Percentiles rank a stretch among this genome's conserved stretches.
phyloP scores from a whole-genome alignment of 2,888 invertebrate genomes.

The Ennomos fuscantarius region DNA sequence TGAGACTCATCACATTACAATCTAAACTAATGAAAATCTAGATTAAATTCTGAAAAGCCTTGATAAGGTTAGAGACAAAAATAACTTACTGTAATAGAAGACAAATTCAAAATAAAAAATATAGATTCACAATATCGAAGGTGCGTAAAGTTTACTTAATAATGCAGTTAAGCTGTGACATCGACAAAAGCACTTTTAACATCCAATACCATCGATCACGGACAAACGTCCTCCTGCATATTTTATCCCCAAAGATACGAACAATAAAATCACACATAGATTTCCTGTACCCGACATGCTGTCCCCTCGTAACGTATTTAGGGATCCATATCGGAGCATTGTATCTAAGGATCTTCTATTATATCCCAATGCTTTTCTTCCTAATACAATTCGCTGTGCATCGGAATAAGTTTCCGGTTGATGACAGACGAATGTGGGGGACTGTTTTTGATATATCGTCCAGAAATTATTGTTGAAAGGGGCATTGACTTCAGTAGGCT shows the following conservation, averaged over 20 bases:
- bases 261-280: constrained; percentile 46
- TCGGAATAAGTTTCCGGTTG: constrained; percentile 58
- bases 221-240: constrained; percentile 38
- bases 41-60: no score
- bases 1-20: no score
- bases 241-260: constrained; percentile 42
- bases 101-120: no score
- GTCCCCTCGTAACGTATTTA: constrained; percentile 45
- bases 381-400: constrained; percentile 60
- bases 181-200: constrained; percentile 30
- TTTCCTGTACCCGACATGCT: constrained; percentile 42
- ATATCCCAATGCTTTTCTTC: constrained; percentile 47
- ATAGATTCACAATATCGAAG: not conserved
- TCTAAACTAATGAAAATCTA: no score
- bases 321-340: constrained; percentile 44
- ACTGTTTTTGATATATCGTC: constrained; percentile 60
- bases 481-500: constrained; percentile 39
- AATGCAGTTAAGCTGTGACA: constrained; percentile 20
- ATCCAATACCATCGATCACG: constrained; percentile 40
- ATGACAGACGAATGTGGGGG: constrained; percentile 45
- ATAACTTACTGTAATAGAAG: no score
- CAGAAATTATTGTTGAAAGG: constrained; percentile 58
- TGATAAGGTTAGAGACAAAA: no score
- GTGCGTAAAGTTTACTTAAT: constrained; percentile 4
- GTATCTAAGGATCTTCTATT: constrained; percentile 41